Base-by-base conservation (phyloP, 2,113 vertebrate species). In the Thamnaconus septentrionalis region DNA sequence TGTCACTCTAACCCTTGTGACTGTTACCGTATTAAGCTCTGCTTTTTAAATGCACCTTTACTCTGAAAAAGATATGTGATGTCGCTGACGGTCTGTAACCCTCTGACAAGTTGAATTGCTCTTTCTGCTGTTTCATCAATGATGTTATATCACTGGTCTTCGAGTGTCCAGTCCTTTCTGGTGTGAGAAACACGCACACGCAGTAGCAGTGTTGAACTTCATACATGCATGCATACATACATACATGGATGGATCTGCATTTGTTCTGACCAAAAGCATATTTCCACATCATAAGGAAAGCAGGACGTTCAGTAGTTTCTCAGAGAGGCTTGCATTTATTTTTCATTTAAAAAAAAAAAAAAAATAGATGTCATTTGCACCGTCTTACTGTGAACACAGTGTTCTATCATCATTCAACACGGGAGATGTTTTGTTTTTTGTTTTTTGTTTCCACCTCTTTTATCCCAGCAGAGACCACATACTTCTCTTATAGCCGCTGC, bases 161-260 rank as follows among this genome's bases (percentile, higher is more conserved):
- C 69, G 70, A 75, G 85, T 87, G 84, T 90, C 87, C 79, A 85
- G 48, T 86, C 82, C 45, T 90, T 88, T 88, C 82, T 77, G 66
- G 74, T 85, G 75, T 76, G 74, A 76, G 71, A 41, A 73, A 73
- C 68, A 56, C 69, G 59, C 80, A 84, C 70, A 84, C 87, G 85
- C 41, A 31, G 18, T 31, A 31, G 18, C 18, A 2, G 18, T 31
- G 18, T 31, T 31, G 18, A 31, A 31, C 18, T 31, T 31, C 18
- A 31, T 31, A 31, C 18, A 31, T 31, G 18, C 18, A 31, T 31
- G 18, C 52, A 59, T 69, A 41, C 53, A 71, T 69, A 41, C 53
- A 71, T 11, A 40, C 39, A 41, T 3, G 46, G 42, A 6, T 5
- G 18, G 47, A 31, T 31, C 18, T 39, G 62, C 57, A 64, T 11